Evolutionary conservation across 2,888 invertebrate species (phyloP).

Genomic region (Apodemia hepburni): DNA sequence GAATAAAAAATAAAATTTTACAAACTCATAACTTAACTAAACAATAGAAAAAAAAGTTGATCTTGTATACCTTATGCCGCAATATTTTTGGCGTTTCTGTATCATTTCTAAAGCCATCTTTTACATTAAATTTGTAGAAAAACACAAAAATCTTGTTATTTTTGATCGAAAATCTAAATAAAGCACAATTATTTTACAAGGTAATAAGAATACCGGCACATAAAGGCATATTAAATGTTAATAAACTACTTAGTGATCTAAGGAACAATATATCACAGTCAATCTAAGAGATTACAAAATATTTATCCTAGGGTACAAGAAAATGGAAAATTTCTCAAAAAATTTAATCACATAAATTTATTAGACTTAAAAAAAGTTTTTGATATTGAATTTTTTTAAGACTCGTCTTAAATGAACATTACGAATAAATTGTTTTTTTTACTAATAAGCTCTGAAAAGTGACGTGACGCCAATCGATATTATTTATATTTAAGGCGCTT

Average conservation of each 20-base stretch:
- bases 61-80: no score
- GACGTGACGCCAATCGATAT: no score
- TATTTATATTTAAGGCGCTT: no score
- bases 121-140: no score
- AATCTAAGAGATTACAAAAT: constrained; percentile 41
- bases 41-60: no score
- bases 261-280: constrained; percentile 58
- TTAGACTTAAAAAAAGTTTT: not conserved
- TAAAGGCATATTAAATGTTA: constrained; percentile 5
- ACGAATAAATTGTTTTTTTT: no score
- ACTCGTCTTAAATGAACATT: not conserved
- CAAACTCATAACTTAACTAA: no score
- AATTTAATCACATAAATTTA: not conserved
- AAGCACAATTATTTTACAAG: not conserved
- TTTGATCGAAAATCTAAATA: not conserved
- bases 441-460: no score
- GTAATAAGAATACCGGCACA: constrained; percentile 2
- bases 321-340: not conserved
- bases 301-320: not conserved
- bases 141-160: no score
- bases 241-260: constrained; percentile 5
- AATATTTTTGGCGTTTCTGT: no score
- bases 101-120: no score
- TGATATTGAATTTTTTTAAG: not conserved
- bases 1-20: no score